These are phyloP conservation scores for Stigmatopora argus DNA, from an alignment of 2,113 vertebrate genomes.

Conservation along the genomic window DNA sequence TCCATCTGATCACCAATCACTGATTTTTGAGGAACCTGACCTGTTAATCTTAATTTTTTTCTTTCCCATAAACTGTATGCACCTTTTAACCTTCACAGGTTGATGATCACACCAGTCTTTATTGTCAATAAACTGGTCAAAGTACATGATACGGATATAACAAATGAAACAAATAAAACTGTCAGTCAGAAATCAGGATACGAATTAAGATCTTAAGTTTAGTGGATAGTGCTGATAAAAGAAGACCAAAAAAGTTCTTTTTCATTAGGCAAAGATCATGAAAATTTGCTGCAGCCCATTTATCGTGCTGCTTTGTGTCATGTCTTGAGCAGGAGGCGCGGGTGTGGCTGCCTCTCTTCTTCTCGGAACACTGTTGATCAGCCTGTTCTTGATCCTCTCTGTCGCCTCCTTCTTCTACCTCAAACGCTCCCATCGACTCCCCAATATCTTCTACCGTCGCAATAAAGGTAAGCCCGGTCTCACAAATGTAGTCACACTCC, in stretches of 20 bases:
- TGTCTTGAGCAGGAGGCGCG: slow-evolving; percentile 73
- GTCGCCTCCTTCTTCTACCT: slow-evolving; percentile 96
- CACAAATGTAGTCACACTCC: background rate
- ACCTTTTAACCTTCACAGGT: no score
- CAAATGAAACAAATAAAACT: no score
- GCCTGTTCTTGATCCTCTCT: slow-evolving; percentile 84
- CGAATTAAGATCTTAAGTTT: no score
- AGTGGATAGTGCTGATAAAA: no score
- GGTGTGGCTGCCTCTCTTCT: slow-evolving; percentile 85
- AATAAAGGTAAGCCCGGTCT: slow-evolving; percentile 77
- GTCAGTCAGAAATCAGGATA: no score
- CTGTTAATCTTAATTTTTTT: no score
- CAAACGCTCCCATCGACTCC: slow-evolving; percentile 86
- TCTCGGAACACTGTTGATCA: slow-evolving; percentile 84
- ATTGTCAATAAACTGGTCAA: no score
- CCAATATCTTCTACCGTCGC: slow-evolving; percentile 79
- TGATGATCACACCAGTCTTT: no score
- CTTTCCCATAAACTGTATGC: no score
- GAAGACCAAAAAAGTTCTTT: background rate
- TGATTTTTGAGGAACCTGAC: no score
- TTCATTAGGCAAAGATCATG: background rate
- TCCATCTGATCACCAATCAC: no score
- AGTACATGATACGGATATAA: no score
- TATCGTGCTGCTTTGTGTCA: background rate
- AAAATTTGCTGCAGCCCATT: background rate